These are phyloP conservation scores for Aricia artaxerxes DNA, from an alignment of 2,888 invertebrate genomes.

Conservation along the genomic window DNA sequence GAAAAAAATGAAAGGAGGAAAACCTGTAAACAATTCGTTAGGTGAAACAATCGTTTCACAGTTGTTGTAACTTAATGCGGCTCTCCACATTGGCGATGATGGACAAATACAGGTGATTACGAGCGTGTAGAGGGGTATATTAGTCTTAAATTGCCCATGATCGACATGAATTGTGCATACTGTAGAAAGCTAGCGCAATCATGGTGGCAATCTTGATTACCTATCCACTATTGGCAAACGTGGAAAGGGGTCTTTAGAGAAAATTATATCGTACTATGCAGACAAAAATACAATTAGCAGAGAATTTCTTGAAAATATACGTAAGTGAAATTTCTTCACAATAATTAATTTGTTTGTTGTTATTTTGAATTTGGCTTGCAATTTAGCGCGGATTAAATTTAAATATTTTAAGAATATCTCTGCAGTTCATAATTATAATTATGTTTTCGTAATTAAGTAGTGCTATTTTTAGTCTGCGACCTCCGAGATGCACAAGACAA, in stretches of 20 bases:
- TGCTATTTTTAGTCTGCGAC: not conserved
- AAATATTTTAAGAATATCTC: not conserved
- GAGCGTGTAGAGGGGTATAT: not conserved
- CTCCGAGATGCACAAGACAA: not conserved
- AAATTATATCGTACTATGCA: not conserved
- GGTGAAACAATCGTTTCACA: not conserved
- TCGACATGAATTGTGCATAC: too few relatives aligned
- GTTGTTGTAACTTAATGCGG: not conserved
- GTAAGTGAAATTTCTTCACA: not conserved
- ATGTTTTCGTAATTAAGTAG: not conserved
- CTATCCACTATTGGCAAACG: not conserved
- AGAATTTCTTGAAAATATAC: not conserved
- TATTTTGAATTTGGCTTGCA: not conserved
- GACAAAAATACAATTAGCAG: not conserved
- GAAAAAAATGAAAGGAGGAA: slow-evolving; percentile 29
- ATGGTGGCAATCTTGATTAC: too few relatives aligned
- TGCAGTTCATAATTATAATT: not conserved
- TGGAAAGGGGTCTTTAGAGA: not conserved
- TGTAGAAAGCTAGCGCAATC: too few relatives aligned
- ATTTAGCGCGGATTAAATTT: not conserved
- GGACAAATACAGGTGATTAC: not conserved
- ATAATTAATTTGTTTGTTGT: not conserved
- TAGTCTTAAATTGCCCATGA: not conserved
- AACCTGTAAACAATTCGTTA: slow-evolving; percentile 16
- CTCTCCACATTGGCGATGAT: not conserved